Conservation (phyloP, 2,888 invertebrate genomes). For the Cataglyphis cursor region DNA sequence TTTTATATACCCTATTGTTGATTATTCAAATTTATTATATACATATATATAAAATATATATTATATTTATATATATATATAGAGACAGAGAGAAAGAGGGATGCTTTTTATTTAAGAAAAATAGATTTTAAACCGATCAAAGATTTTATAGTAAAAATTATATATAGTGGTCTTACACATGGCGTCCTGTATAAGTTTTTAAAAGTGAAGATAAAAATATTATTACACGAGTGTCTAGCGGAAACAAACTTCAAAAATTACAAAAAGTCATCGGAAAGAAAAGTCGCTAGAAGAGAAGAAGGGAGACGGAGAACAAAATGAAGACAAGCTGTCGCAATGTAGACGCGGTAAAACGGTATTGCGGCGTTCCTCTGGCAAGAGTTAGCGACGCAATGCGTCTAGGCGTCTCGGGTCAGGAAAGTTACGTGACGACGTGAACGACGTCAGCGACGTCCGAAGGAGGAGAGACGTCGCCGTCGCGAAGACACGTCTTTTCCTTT, state of each 20-base stretch:
- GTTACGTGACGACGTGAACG: conserved; percentile 34
- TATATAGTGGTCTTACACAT: neutral
- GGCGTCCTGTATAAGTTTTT: neutral
- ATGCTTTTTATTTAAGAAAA: neutral
- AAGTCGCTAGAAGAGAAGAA: neutral
- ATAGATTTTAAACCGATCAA: neutral
- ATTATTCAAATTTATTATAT: neutral
- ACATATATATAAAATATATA: neutral
- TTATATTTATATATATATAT: neutral
- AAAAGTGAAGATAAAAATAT: neutral
- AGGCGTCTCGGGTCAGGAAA: conserved; percentile 58
- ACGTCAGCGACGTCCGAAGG: conserved; percentile 10
- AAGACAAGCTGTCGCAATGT: conserved; percentile 28
- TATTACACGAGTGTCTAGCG: neutral
- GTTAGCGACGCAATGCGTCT: conserved; percentile 82
- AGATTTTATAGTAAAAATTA: neutral
- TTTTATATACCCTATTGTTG: neutral
- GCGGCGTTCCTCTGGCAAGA: conserved; percentile 79
- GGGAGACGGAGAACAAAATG: neutral
- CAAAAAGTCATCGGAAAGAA: neutral
- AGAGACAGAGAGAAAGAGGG: too few species aligned
- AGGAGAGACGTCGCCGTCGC: neutral
- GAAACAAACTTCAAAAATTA: neutral
- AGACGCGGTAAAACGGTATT: conserved; percentile 61
- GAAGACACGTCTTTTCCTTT: conserved; percentile 19